phyloP scores from a whole-genome alignment of 2,113 vertebrate genomes.

The Acanthochromis polyacanthus region DNA sequence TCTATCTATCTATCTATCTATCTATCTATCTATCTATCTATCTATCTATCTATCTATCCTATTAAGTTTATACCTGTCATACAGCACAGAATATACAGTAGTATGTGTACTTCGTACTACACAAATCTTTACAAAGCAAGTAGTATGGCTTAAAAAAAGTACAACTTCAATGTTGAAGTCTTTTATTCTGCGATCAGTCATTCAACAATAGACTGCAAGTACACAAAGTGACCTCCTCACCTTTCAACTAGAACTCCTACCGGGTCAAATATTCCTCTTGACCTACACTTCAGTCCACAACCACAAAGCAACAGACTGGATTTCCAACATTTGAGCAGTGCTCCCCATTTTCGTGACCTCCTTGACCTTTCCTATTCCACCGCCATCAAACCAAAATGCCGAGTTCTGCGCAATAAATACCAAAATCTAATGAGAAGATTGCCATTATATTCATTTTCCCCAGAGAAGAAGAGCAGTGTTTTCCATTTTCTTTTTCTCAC shows the following conservation, averaged over 20 bases:
- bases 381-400: neutral
- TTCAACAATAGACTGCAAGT: neutral
- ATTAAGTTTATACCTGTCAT: no score
- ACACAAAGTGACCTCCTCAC: neutral
- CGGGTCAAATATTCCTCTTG: slow-evolving; percentile 20
- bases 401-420: neutral
- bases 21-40: no score
- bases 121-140: neutral
- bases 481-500: neutral
- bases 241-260: neutral
- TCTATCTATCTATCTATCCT: no score
- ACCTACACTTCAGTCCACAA: neutral
- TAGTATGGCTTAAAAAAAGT: neutral
- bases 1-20: no score
- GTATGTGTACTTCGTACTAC: neutral
- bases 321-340: rapidly evolving
- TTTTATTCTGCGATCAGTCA: neutral
- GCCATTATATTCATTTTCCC: neutral
- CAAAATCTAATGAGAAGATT: neutral
- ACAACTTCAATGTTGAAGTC: neutral
- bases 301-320: neutral
- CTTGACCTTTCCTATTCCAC: neutral
- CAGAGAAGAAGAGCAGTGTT: neutral
- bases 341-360: neutral
- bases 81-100: no score